phyloP scores from a whole-genome alignment of 2,888 invertebrate genomes.

The Chrysodeixis includens region DNA sequence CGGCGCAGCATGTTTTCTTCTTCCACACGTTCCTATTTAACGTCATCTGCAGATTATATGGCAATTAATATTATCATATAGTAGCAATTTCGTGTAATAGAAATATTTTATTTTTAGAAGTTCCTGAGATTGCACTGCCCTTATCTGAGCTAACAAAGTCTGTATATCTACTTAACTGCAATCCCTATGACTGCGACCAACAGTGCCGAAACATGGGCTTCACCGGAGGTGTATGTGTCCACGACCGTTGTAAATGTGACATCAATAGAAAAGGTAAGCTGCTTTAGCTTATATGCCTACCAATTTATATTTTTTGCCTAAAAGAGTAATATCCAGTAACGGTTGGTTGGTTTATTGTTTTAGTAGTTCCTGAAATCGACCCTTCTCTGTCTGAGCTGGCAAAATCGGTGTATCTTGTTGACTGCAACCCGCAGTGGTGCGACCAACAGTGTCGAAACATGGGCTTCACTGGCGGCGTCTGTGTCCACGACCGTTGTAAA shows the following conservation, averaged over 20 bases:
- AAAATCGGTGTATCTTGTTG: not conserved
- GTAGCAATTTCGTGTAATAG: too few relatives aligned
- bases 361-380: slow-evolving; percentile 6
- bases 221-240: slow-evolving; percentile 28
- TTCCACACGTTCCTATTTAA: too few relatives aligned
- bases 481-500: slow-evolving; percentile 39
- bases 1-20: too few relatives aligned
- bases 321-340: too few relatives aligned
- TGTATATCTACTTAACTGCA: slow-evolving; percentile 14
- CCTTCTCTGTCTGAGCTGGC: too few relatives aligned
- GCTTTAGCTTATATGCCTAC: too few relatives aligned
- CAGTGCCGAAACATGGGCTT: slow-evolving; percentile 27
- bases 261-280: slow-evolving; percentile 7
- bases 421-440: slow-evolving; percentile 24
- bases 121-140: not conserved
- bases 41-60: too few relatives aligned
- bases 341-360: too few relatives aligned
- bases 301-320: too few relatives aligned
- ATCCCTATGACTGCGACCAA: slow-evolving; percentile 22
- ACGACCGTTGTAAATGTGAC: slow-evolving; percentile 38
- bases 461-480: slow-evolving; percentile 24
- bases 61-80: too few relatives aligned
- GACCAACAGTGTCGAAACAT: slow-evolving; percentile 33
- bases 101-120: slow-evolving; percentile 5
- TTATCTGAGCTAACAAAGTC: not conserved